These are phyloP conservation scores for Pachymerium ferrugineum DNA, from an alignment of 2,888 invertebrate genomes.

Conservation along the genomic window DNA sequence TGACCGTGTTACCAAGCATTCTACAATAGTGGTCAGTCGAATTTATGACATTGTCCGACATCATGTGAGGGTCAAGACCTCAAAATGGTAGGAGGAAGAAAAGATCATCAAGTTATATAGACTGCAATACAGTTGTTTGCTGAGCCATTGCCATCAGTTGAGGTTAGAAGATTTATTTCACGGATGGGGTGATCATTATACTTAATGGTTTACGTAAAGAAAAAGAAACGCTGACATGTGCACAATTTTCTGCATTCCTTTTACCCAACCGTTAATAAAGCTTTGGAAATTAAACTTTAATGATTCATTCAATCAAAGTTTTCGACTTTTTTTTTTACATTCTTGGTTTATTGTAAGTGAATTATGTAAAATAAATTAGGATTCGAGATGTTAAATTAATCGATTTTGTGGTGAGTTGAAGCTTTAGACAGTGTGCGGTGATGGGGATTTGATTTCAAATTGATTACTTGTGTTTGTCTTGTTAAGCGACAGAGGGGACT, in stretches of 20 bases:
- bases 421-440: background rate
- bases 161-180: constrained; percentile 9
- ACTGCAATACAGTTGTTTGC: constrained; percentile 27
- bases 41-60: constrained; percentile 27
- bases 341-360: background rate
- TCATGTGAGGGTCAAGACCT: constrained; percentile 27
- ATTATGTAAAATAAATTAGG: constrained; percentile 6
- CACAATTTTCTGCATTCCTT: background rate
- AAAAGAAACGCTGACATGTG: background rate
- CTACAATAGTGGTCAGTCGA: constrained; percentile 27
- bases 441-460: constrained; percentile 5
- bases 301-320: too few relatives aligned
- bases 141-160: constrained; percentile 27
- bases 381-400: constrained; percentile 10
- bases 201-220: background rate
- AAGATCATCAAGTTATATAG: constrained; percentile 27
- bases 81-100: constrained; percentile 23
- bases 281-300: background rate
- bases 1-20: constrained; percentile 27
- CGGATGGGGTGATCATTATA: background rate
- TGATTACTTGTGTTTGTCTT: background rate
- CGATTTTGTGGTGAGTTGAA: background rate
- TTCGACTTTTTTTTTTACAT: background rate
- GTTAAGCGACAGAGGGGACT: too few relatives aligned
- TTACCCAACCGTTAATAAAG: background rate